Percentiles rank a stretch among this genome's conserved stretches.
These are phyloP conservation scores for Petaurus breviceps DNA, from an alignment of 2,113 vertebrate genomes.

Conservation along the genomic window DNA sequence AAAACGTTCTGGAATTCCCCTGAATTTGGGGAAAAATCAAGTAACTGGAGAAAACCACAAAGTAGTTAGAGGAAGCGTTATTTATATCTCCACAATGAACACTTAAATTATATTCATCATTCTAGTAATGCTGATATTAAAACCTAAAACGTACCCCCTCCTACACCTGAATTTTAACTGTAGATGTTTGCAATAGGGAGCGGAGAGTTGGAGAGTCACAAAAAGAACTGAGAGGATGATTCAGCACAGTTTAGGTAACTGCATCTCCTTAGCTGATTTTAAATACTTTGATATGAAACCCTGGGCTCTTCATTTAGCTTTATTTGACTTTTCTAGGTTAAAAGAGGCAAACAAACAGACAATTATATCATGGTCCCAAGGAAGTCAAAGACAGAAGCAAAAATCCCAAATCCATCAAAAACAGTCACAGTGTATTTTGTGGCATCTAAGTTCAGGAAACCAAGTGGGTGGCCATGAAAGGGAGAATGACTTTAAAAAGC, in stretches of 20 bases:
- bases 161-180: constrained; percentile 15
- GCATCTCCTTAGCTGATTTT: background rate
- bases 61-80: constrained; percentile 19
- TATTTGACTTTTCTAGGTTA: background rate
- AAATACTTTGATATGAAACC: background rate
- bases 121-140: constrained; percentile 39
- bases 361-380: background rate
- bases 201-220: background rate
- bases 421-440: background rate
- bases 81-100: constrained; percentile 34
- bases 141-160: constrained; percentile 31
- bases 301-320: background rate
- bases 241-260: background rate
- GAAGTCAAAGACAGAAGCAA: background rate
- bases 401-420: background rate
- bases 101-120: constrained; percentile 51
- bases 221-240: background rate
- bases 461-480: background rate
- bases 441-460: background rate
- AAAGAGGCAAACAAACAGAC: background rate
- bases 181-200: constrained; percentile 21
- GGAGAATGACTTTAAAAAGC: background rate
- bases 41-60: constrained; percentile 73
- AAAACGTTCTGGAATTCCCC: constrained; percentile 90
- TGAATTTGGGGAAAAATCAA: constrained; percentile 79